Evolutionary conservation across 2,888 invertebrate species (phyloP).

Genomic region (Agrotis segetum): DNA sequence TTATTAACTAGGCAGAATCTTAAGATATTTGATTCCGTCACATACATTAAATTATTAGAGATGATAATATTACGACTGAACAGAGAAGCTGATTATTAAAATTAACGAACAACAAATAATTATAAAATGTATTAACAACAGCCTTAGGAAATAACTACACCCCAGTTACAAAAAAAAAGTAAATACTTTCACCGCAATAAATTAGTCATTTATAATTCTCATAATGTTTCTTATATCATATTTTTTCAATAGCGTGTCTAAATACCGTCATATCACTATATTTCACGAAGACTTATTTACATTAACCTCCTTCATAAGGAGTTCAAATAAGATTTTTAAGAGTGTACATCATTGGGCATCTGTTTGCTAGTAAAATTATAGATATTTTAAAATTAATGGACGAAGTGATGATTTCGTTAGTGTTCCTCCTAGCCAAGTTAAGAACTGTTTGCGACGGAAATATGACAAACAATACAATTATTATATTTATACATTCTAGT

Average conservation of each 20-base stretch:
- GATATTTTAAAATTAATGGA: conserved; percentile 89
- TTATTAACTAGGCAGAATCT: conserved; percentile 65
- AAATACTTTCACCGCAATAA: conserved; percentile 81
- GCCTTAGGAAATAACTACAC: conserved; percentile 77
- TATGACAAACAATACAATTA: conserved; percentile 86
- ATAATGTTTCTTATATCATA: conserved; percentile 80
- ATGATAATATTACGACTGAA: conserved; percentile 35
- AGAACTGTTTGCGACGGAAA: conserved; percentile 90
- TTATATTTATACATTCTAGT: conserved; percentile 81
- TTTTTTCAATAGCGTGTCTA: conserved; percentile 82
- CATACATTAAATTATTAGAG: conserved; percentile 32
- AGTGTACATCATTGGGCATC: conserved; percentile 86
- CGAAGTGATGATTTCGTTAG: conserved; percentile 91
- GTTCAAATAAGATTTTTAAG: conserved; percentile 80
- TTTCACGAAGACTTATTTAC: conserved; percentile 87
- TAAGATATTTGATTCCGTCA: conserved; percentile 24
- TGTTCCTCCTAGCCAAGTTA: conserved; percentile 88
- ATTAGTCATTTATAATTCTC: conserved; percentile 84
- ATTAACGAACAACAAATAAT: conserved; percentile 60
- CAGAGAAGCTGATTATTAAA: conserved; percentile 25
- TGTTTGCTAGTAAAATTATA: conserved; percentile 88
- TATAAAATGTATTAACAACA: conserved; percentile 51
- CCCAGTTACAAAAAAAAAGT: conserved; percentile 76
- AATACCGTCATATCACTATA: conserved; percentile 75
- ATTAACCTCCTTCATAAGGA: conserved; percentile 87